Percentiles rank a stretch among this genome's conserved stretches.
These are phyloP conservation scores for Plebejus melissa DNA, from an alignment of 2,888 invertebrate genomes.

Conservation along the genomic window DNA sequence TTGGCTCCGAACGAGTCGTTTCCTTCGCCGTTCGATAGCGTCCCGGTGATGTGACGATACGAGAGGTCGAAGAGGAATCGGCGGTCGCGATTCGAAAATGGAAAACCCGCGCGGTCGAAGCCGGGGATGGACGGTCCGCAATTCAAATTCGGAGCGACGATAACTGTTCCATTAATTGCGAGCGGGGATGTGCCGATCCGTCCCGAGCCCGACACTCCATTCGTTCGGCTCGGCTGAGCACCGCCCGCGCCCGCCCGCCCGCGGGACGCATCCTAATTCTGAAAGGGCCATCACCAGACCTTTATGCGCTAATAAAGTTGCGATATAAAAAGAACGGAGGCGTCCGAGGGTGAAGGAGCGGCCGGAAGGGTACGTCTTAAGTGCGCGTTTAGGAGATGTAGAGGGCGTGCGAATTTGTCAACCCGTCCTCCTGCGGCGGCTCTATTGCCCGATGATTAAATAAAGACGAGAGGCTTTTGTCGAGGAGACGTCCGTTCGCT, in stretches of 20 bases:
- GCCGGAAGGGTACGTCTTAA: constrained; percentile 65
- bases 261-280: constrained; percentile 77
- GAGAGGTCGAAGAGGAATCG: constrained; percentile 29
- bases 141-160: constrained; percentile 64
- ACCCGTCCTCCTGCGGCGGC: constrained; percentile 62
- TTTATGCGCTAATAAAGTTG: constrained; percentile 80
- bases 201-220: constrained; percentile 67
- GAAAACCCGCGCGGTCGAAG: constrained; percentile 25
- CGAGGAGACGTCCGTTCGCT: constrained; percentile 45
- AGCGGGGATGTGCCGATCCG: constrained; percentile 54
- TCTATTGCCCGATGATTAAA: constrained; percentile 72
- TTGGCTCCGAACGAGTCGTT: constrained; percentile 39
- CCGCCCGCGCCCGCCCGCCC: constrained; percentile 55
- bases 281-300: constrained; percentile 77
- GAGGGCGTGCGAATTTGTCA: constrained; percentile 78
- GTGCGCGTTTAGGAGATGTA: constrained; percentile 75
- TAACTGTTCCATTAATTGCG: constrained; percentile 65
- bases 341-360: constrained; percentile 74
- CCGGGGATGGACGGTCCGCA: constrained; percentile 39
- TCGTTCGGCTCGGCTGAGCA: constrained; percentile 66
- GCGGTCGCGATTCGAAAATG: constrained; percentile 30
- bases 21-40: constrained; percentile 32
- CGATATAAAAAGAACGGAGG: constrained; percentile 77
- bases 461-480: constrained; percentile 63
- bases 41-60: not conserved